A percentile compares a stretch with the other conserved stretches of the same genome.
phyloP scores from a whole-genome alignment of 2,113 vertebrate species.

The Paratilapia polleni region DNA sequence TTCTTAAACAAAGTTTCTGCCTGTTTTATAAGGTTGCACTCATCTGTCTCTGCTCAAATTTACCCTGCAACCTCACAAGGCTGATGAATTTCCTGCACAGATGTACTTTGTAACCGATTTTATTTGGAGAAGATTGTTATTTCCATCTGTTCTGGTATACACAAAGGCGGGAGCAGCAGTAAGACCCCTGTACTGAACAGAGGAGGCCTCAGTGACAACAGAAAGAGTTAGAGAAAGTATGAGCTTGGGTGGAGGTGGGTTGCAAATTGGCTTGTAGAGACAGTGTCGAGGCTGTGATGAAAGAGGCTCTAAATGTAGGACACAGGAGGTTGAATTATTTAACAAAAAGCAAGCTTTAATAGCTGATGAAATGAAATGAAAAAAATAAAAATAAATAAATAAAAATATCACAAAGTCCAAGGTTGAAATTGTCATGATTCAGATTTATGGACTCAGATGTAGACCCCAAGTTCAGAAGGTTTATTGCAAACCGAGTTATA shows the following conservation, averaged over 20 bases:
- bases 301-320: not conserved
- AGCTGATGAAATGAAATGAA: not conserved
- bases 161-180: not conserved
- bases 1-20: not conserved
- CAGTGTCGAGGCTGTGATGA: not conserved
- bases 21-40: not conserved
- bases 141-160: not conserved
- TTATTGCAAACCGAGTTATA: too few relatives aligned
- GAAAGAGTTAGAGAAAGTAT: not conserved
- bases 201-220: not conserved
- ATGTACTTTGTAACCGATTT: not conserved
- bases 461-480: too few relatives aligned
- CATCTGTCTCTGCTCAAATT: not conserved
- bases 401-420: not conserved
- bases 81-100: not conserved
- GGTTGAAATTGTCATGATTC: not conserved
- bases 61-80: too few relatives aligned
- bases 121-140: not conserved
- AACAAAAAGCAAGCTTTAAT: not conserved
- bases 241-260: not conserved
- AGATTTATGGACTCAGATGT: not conserved
- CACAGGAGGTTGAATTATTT: not conserved
- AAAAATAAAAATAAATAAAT: too few relatives aligned
- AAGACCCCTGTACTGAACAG: not conserved
- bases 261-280: not conserved